Base-by-base conservation (phyloP, 2,888 invertebrate genomes). In the Sarcophaga variegata region DNA sequence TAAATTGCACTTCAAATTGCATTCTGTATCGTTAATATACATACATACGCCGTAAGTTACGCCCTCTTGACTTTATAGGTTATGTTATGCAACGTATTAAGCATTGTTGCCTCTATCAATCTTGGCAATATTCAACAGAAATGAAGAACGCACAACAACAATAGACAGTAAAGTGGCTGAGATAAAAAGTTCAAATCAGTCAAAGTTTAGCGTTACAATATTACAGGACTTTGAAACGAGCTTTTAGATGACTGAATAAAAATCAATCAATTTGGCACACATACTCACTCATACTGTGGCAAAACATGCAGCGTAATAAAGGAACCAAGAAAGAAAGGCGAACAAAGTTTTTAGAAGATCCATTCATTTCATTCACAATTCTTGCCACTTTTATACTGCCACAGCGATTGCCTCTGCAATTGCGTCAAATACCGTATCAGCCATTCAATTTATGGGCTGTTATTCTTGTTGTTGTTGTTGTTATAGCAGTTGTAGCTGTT, bases 391-490 rank as follows among this genome's bases (percentile, higher is more conserved):
- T 37, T 37, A 37, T 37, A 37, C 37, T 37, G 10, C 10, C 70
- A 81, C n/a, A 76, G 69, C 70, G 37, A 45, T 59, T 69, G 69
- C 75, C 25, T 62, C 70, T 81, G 76, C 81, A 81, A 81, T 81
- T 80, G 80, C 80, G 72, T 80, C 80, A 80, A 80, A 80, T 54
- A 71, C 80, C 75, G 63, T 69, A 76, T 81, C 75, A 76, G 69
- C 54, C 76, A 76, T 66, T 80, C 66, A 72, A 72, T 80, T 72
- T 80, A 54, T 63, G 54, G 70, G 14, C 27, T 22, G 47, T 12
- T 11, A 49, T 75, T 64, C 17, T 49, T 75, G 63, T 14, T 37
- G 37, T 37, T 37, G 37, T 37, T 37, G 6, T 37, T 37, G 37
- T 37, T 37, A 54, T 14, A 54, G 2, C 54, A 60, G 60, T 60